phyloP scores from a whole-genome alignment of 2,888 invertebrate genomes.

The Meloe dianella region DNA sequence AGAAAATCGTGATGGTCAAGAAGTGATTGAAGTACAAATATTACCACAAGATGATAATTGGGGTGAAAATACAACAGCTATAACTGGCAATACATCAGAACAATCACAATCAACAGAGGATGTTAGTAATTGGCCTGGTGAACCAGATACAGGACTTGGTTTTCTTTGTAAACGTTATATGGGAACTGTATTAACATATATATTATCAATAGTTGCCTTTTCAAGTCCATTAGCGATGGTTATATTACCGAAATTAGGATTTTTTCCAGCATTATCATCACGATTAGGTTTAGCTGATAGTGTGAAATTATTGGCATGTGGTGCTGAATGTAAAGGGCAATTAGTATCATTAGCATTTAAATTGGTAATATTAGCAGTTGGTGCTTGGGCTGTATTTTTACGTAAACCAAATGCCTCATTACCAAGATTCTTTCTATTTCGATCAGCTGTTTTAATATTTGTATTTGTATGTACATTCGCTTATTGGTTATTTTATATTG shows the following conservation, averaged over 20 bases:
- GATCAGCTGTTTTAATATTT: conserved; percentile 86
- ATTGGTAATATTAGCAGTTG: conserved; percentile 84
- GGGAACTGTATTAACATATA: conserved; percentile 78
- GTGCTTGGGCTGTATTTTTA: conserved; percentile 92
- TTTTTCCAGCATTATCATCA: conserved; percentile 76
- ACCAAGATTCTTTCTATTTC: conserved; percentile 89
- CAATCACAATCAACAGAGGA: conserved; percentile 94
- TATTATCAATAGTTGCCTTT: conserved; percentile 83
- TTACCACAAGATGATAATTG: conserved; percentile 96
- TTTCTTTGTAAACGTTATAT: conserved; percentile 83
- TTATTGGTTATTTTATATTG: conserved; percentile 98
- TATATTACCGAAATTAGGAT: conserved; percentile 87
- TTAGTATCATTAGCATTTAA: conserved; percentile 91
- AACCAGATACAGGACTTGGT: conserved; percentile 75
- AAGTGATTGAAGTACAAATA: conserved; percentile 95
- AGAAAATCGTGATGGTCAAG: conserved; percentile 82
- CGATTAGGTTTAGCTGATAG: conserved; percentile 74
- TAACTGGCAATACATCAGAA: conserved; percentile 96
- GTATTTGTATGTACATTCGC: conserved; percentile 92
- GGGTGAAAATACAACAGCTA: conserved; percentile 98
- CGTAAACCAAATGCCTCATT: conserved; percentile 84
- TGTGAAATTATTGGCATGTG: conserved; percentile 78
- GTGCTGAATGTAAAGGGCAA: conserved; percentile 93
- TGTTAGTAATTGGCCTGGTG: conserved; percentile 79
- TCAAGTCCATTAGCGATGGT: conserved; percentile 95